Base-by-base conservation (phyloP, 2,113 vertebrate genomes). In the Pan paniscus region DNA sequence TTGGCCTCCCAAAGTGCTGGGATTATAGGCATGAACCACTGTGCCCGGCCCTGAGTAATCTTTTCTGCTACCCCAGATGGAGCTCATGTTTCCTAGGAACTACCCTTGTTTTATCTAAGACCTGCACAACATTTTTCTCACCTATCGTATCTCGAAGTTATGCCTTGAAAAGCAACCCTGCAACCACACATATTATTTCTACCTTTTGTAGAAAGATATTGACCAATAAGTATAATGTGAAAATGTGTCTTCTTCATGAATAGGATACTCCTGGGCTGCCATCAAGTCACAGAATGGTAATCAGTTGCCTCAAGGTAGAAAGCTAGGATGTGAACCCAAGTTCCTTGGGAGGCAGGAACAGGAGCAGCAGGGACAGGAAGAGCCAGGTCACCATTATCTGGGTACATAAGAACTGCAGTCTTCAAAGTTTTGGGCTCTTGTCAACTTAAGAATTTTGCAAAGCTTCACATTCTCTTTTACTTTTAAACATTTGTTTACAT, bases 381-480 rank as follows among this genome's bases (percentile, higher is more conserved):
- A 20, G 27, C 13, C 4, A 7, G 25, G 10, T 83, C 68, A 43
- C 40, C 9, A 30, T 25, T 23, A 32, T 16, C n/a, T 64, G 38
- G 22, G 23, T 5, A 5, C n/a, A 12, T 4, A 2, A 61, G 48
- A 43, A 17, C 27, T 4, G 2, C 6, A 1, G 23, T 79, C 46
- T 61, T 89, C 11, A 52, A n/a, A 52, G 14, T 55, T 48, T 38
- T 18, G 18, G 61, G 18, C 6, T 92, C 32, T 20, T 30, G 35
- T 14, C 59, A 82, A 1, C 17, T 30, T 78, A 67, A 43, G 40
- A 22, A 67, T 86, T 59, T 75, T 70, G 46, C 40, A 93, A 80
- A 76, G 68, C 30, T 43, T 68, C 59, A n/a, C n/a, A 50, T 14
- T 57, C 4, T 27, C 13, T 87, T 85, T 87, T 2, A 52, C 43